Evolutionary conservation across 2,888 invertebrate genomes (phyloP).

Genomic region (Erpobdella octoculata): DNA sequence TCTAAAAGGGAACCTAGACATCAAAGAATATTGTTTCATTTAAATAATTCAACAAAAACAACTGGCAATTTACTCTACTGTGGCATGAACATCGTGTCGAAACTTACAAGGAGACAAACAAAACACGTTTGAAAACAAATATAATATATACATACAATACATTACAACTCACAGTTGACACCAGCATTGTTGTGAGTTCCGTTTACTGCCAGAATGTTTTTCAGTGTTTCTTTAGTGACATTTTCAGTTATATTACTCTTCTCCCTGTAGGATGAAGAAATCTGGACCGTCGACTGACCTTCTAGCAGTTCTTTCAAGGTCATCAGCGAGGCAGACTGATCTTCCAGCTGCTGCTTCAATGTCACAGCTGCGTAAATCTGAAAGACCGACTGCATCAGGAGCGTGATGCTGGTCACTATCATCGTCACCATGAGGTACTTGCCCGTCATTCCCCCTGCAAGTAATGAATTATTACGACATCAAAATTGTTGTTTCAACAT

Average conservation of each 20-base stretch:
- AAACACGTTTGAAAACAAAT: too few relatives aligned
- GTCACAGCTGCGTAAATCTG: constrained; percentile 33
- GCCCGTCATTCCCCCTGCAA: constrained; percentile 35
- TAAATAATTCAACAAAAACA: too few relatives aligned
- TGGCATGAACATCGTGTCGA: too few relatives aligned
- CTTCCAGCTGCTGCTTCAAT: constrained; percentile 10
- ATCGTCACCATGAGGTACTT: constrained; percentile 33
- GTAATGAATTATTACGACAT: not conserved
- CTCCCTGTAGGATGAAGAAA: too few relatives aligned
- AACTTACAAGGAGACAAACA: too few relatives aligned
- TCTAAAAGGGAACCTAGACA: constrained; percentile 34
- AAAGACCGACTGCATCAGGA: constrained; percentile 37
- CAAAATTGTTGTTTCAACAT: not conserved
- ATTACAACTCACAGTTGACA: constrained; percentile 37
- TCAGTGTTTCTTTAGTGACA: not conserved
- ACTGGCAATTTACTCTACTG: too few relatives aligned
- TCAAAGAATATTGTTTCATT: too few relatives aligned
- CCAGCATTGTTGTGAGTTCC: constrained; percentile 30
- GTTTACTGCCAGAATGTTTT: not conserved
- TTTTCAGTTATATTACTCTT: not conserved
- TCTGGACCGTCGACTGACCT: too few relatives aligned
- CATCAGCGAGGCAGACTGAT: too few relatives aligned
- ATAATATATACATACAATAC: too few relatives aligned
- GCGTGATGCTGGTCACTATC: constrained; percentile 29
- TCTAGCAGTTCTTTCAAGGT: too few relatives aligned